Percentiles rank a stretch among this genome's conserved stretches.
phyloP scores from a whole-genome alignment of 2,888 invertebrate genomes.

The Orthonychiurus folsomi region DNA sequence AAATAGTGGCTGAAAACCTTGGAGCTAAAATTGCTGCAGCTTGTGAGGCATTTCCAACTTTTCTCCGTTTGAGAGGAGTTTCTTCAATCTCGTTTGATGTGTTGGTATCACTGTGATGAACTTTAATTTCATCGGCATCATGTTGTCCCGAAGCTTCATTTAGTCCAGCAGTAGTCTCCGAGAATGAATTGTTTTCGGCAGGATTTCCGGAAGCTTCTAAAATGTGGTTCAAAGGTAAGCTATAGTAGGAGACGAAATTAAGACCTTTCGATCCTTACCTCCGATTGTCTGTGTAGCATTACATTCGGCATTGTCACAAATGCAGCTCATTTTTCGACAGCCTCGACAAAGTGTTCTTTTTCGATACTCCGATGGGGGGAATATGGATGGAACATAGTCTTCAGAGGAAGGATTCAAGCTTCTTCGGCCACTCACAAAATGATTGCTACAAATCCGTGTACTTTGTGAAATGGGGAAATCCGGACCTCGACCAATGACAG shows the following conservation, averaged over 20 bases:
- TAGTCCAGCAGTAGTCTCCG: neutral
- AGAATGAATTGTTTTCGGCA: neutral
- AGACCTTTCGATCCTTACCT: too few relatives aligned
- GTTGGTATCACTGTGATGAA: neutral
- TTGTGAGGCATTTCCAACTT: neutral
- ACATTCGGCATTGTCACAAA: neutral
- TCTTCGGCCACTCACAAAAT: constrained; percentile 5
- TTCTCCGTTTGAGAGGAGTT: neutral
- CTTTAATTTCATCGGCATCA: neutral
- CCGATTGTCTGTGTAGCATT: neutral
- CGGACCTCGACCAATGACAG: neutral
- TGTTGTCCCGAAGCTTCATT: too few relatives aligned
- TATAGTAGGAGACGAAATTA: too few relatives aligned
- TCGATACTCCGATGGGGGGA: neutral
- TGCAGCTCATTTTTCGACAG: constrained; percentile 3
- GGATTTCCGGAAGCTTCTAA: neutral
- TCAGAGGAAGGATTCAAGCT: constrained; percentile 8
- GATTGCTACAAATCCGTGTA: constrained; percentile 7
- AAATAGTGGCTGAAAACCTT: neutral
- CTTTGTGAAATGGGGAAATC: neutral
- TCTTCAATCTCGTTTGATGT: neutral
- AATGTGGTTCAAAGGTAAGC: constrained; percentile 1
- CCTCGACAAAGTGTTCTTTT: constrained; percentile 1
- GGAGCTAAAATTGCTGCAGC: neutral
- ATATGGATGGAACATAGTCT: constrained; percentile 11